Evolutionary conservation across 2,888 invertebrate genomes (phyloP).

Genomic region (Drosophila mettleri): DNA sequence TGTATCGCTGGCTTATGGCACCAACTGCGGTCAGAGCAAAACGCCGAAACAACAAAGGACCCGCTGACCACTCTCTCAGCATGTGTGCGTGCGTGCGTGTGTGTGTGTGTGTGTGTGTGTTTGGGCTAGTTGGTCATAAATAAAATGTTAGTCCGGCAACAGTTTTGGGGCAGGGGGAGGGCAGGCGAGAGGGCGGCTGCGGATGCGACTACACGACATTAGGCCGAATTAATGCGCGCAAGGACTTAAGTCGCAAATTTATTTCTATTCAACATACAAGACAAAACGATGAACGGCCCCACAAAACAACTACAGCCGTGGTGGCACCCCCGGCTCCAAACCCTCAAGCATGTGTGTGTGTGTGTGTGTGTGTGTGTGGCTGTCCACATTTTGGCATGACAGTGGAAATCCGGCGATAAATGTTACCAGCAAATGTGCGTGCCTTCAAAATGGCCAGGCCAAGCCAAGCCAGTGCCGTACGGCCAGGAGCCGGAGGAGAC

Average conservation of each 20-base stretch:
- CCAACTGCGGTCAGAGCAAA: slow-evolving; percentile 60
- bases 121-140: slow-evolving; percentile 61
- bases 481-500: slow-evolving; percentile 1
- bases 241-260: slow-evolving; percentile 80
- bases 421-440: slow-evolving; percentile 77
- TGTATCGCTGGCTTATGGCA: slow-evolving; percentile 60
- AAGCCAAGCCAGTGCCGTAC: too few species aligned
- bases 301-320: slow-evolving; percentile 57
- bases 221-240: slow-evolving; percentile 79
- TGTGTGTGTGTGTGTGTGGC: slow-evolving; percentile 17
- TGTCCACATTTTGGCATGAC: slow-evolving; percentile 74
- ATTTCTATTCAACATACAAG: slow-evolving; percentile 79
- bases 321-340: neutral
- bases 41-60: slow-evolving; percentile 53
- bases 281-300: slow-evolving; percentile 69
- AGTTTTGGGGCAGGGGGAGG: slow-evolving; percentile 37
- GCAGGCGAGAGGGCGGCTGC: slow-evolving; percentile 9
- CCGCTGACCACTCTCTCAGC: slow-evolving; percentile 21
- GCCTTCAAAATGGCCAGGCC: slow-evolving; percentile 45
- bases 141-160: slow-evolving; percentile 76
- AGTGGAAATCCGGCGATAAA: slow-evolving; percentile 82
- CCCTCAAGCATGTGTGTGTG: neutral
- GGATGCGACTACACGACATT: slow-evolving; percentile 79
- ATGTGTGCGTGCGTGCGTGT: slow-evolving; percentile 9
- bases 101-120: slow-evolving; percentile 25